Base-by-base conservation (phyloP, 2,113 vertebrate genomes). In the Tupaia chinensis region DNA sequence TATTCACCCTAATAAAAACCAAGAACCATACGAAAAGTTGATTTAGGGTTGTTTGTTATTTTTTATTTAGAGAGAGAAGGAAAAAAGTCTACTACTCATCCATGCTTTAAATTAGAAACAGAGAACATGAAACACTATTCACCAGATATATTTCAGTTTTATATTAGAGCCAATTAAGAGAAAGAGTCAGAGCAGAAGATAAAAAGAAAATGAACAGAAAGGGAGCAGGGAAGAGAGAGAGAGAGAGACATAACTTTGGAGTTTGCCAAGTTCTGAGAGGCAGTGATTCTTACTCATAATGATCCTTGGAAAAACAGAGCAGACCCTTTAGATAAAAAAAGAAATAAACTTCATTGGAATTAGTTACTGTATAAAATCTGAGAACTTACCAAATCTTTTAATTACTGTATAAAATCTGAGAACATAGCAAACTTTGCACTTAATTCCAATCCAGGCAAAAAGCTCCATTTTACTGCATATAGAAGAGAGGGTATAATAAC, bases 81-180 rank as follows among this genome's bases (percentile, higher is more conserved):
- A 87, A 72, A 81, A 88, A 86, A 73, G 16, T 87, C 44, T 90
- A 63, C 73, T 23, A n/a, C 29, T 95, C 74, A 83, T 34, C 68
- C 74, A 87, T 85, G 83, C 66, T 97, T 95, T 93, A 97, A 96
- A 98, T 98, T 89, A 96, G 82, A 95, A 98, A 73, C 94, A 97
- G 94, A 84, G 66, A 94, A 84, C 76, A 87, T 63, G 61, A 80
- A 92, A 95, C 72, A 44, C 32, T 63, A 76, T 60, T 95, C 68
- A 95, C 79, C 78, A 96, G 86, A 95, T 87, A 94, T 66, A 83
- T 82, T 97, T 95, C 44, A 91, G 93, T 89, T 97, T 95, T 87
- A 91, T 89, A 80, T 95, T 94, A 94, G 61, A 91, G 58, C 53
- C 82, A 95, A 87, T 95, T 97, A 91, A 95, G 94, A 69, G 77